Evolutionary conservation across 2,113 vertebrate species (phyloP), one percentile per base, ranked within the genome.

Genomic region (Porphyrio hochstetteri): DNA sequence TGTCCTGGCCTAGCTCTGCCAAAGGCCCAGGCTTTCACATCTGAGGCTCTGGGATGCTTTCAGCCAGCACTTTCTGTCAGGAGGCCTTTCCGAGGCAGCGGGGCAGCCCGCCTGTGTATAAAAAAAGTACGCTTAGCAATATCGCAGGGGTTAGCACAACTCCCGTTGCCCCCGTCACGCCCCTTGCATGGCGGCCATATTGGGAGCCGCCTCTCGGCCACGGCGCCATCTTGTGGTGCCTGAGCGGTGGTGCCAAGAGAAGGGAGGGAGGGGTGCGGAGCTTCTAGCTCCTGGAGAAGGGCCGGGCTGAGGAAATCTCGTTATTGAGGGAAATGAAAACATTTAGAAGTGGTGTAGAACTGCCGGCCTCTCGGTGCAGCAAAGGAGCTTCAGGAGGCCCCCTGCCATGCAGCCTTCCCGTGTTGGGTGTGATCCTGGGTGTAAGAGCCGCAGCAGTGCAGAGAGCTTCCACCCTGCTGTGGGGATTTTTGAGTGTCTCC

Each of bases 151-250:
- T 0, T 20, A 2, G 2, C 7, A 29, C 42, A 3, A 13, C 13
- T 9, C 23, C n/a, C 4, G 1, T 29, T 1, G 16, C 9, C n/a
- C 2, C 0, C 31, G 0, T 1, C 3, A 11, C 4, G 0, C 5
- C n/a, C 8, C 21, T 2, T 5, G 3, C 3, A 3, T 2, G 2
- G 36, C 27, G 2, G 83, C 83, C 89, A 81, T 81, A 0, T 55
- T 19, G 11, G 52, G 3, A 13, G 13, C 10, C 1, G 13, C 6
- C 1, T 16, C 13, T 8, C 13, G 2, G 0, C 1, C 48, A 5
- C 15, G 46, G 72, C 83, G 76, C 95, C 91, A 86, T 94, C 92
- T 94, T 75, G 76, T 31, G 92, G 64, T 13, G 7, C 5, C 44
- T 53, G 36, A 13, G 36, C 52, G 79, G 10, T 3, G 44, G 13